Evolutionary conservation across 2,888 invertebrate species (phyloP), one percentile per base, ranked within the genome.

Genomic region (Orchesellides sinensis): DNA sequence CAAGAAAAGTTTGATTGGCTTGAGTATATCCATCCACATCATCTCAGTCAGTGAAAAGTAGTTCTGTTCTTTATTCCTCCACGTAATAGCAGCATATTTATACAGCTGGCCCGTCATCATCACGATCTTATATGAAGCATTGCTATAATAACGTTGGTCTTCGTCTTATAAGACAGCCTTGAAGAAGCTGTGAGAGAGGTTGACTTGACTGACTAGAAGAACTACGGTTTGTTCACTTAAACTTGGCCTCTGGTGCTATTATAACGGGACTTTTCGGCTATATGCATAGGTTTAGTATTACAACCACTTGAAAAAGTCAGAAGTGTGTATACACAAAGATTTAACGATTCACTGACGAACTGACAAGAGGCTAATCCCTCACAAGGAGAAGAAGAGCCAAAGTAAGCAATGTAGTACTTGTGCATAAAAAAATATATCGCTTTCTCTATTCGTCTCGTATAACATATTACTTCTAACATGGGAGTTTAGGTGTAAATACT

Each of bases 311-410:
- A n/a, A n/a, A n/a, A n/a, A 40, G 14, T 40, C 10, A 5, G 59
- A 32, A 59, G 61, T 2, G 35, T 40, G 63, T 63, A 63, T 40
- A 63, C 63, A 63, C 35, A 63, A 63, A 63, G 40, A 63, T 63
- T 63, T 63, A 63, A 63, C 63, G 63, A 19, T 63, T 63, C 63
- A 63, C 63, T 63, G 63, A 63, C 63, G 40, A 63, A 63, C 63
- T 63, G 63, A 63, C 63, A 63, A 63, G 40, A 63, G 63, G 59
- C 63, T 63, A 63, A 63, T 63, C 63, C 63, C 29, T 6, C 59
- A 12, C n/a, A 12, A 59, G 17, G n/a, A 17, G 17, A 6, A 2
- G 59, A 49, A 19, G 49, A 49, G 19, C 17, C 1, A 14, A 40
- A 14, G 40, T 56, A 49, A 49, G 19, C 25, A 19, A 23, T 25